Percentiles rank a stretch among this genome's conserved stretches.
Conservation (phyloP, 2,113 vertebrate species). For the Eolophus roseicapilla region DNA sequence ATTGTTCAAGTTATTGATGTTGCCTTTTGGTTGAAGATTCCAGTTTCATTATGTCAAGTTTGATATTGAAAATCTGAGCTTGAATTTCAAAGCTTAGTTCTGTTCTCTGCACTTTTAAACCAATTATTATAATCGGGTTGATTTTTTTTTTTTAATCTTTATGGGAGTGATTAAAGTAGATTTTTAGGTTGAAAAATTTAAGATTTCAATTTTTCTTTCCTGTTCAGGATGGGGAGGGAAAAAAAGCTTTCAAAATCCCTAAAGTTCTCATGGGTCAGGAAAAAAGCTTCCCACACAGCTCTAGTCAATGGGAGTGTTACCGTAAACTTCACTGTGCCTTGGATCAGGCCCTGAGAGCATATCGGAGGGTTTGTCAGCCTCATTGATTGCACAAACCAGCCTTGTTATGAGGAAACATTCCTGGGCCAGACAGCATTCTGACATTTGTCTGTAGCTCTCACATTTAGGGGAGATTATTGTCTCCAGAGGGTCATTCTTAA, state of each 20-base stretch:
- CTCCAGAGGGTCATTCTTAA: slow-evolving; percentile 62
- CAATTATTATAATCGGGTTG: background rate
- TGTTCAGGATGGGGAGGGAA: background rate
- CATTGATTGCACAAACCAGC: slow-evolving; percentile 63
- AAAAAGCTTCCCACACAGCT: background rate
- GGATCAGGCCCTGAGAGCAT: slow-evolving; percentile 34
- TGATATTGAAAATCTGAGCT: background rate
- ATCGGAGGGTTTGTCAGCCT: slow-evolving; percentile 46
- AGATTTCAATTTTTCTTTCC: background rate
- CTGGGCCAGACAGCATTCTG: slow-evolving; percentile 25
- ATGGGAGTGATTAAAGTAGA: background rate
- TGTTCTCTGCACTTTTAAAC: background rate
- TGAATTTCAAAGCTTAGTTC: background rate
- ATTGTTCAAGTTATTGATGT: background rate
- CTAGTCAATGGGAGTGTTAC: slow-evolving; percentile 41
- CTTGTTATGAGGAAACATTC: slow-evolving; percentile 59
- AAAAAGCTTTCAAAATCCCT: background rate
- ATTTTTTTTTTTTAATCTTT: background rate
- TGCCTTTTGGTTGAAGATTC: background rate
- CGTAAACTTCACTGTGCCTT: slow-evolving; percentile 17
- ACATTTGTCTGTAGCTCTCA: slow-evolving; percentile 61
- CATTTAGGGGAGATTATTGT: slow-evolving; percentile 53
- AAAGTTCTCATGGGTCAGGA: background rate
- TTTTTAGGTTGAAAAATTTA: background rate
- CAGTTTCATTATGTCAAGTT: background rate